These are phyloP conservation scores for Xiphophorus maculatus DNA, from an alignment of 2,113 vertebrate species.

Conservation along the genomic window DNA sequence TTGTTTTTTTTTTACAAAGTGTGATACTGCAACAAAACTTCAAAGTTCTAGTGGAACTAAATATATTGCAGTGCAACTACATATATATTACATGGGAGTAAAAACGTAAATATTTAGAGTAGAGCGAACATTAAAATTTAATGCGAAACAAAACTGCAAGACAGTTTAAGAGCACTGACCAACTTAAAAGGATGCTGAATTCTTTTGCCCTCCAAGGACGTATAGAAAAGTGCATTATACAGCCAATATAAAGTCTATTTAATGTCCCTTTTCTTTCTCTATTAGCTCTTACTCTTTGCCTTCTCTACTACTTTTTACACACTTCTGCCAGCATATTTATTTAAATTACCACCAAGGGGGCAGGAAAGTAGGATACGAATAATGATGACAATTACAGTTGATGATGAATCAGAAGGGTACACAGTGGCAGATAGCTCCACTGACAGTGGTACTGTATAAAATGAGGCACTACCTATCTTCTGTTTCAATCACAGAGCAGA, in stretches of 20 bases:
- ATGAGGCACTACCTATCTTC: constrained; percentile 48
- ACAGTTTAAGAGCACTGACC: background rate
- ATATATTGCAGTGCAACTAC: background rate
- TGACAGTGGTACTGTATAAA: constrained; percentile 42
- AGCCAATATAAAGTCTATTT: constrained; percentile 1
- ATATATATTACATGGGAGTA: background rate
- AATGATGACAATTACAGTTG: constrained; percentile 40
- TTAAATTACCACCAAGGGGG: constrained; percentile 34
- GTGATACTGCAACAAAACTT: background rate
- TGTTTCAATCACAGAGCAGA: constrained; percentile 52
- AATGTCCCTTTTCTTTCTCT: background rate
- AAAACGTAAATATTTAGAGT: background rate
- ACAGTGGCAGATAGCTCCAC: constrained; percentile 51
- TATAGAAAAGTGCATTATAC: background rate
- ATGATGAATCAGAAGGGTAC: constrained; percentile 42
- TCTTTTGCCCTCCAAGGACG: background rate
- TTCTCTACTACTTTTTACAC: background rate
- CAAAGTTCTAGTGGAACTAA: background rate
- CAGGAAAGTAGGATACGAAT: constrained; percentile 22
- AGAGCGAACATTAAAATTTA: background rate
- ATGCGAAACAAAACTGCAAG: background rate
- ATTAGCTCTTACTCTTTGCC: background rate
- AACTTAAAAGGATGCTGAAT: background rate
- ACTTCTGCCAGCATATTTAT: constrained; percentile 29
- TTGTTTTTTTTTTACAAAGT: background rate